Conservation (phyloP, 2,888 invertebrate genomes). For the Lathronympha strigana region DNA sequence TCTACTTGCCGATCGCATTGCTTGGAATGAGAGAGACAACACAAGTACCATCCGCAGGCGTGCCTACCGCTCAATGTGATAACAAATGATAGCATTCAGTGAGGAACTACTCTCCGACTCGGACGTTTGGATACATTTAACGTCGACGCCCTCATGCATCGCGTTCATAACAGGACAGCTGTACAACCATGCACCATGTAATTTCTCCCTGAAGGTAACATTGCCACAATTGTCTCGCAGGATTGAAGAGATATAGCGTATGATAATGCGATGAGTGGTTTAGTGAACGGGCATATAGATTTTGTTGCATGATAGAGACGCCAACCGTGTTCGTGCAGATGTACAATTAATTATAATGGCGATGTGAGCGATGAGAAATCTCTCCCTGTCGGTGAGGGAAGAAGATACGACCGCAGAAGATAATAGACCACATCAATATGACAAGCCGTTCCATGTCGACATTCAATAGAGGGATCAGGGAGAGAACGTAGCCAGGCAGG, state of each 20-base stretch:
- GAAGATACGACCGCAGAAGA: constrained; percentile 70
- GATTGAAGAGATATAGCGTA: constrained; percentile 60
- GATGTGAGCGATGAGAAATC: constrained; percentile 68
- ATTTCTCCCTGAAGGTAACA: constrained; percentile 58
- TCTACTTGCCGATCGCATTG: constrained; percentile 23
- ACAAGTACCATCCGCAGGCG: constrained; percentile 39
- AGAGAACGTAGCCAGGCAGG: constrained; percentile 65
- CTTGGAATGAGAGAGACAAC: constrained; percentile 31
- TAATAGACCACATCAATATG: constrained; percentile 70
- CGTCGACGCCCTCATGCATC: constrained; percentile 67
- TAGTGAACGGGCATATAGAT: constrained; percentile 64
- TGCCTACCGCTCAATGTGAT: constrained; percentile 36
- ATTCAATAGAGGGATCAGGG: constrained; percentile 68
- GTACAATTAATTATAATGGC: constrained; percentile 62
- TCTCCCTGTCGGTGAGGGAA: constrained; percentile 73
- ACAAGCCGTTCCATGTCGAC: constrained; percentile 71
- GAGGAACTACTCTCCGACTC: constrained; percentile 52
- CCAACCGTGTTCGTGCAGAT: constrained; percentile 74
- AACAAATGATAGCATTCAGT: constrained; percentile 46
- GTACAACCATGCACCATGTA: constrained; percentile 69
- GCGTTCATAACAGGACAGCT: constrained; percentile 56
- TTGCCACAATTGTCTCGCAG: constrained; percentile 55
- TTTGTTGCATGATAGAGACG: constrained; percentile 58
- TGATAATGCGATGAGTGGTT: constrained; percentile 64
- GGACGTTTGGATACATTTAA: constrained; percentile 53